Conservation (phyloP, 2,888 invertebrate genomes). For the Platypus cylindrus region DNA sequence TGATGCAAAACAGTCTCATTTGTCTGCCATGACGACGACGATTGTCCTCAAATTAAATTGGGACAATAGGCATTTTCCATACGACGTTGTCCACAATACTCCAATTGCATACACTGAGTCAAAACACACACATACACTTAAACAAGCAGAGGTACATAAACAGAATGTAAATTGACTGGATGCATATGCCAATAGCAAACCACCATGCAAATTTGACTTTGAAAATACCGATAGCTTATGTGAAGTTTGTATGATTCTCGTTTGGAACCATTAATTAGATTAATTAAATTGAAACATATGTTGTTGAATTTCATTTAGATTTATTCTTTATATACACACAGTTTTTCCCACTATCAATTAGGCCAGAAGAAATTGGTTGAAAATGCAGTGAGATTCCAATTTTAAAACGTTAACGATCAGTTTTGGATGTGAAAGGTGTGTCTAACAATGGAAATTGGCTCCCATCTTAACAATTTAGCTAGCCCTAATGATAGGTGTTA, state of each 20-base stretch:
- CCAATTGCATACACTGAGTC: conserved; percentile 3
- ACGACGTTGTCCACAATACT: conserved; percentile 5
- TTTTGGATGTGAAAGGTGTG: too few relatives aligned
- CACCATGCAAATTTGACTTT: conserved; percentile 5
- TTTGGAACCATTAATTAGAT: too few relatives aligned
- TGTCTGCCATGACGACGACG: conserved; percentile 1
- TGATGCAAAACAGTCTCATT: conserved; percentile 6
- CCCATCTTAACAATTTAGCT: conserved; percentile 7
- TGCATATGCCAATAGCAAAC: conserved; percentile 7
- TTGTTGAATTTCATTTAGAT: too few relatives aligned
- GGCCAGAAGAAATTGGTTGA: conserved; percentile 9
- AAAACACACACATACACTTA: too few relatives aligned
- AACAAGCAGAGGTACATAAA: conserved; percentile 7
- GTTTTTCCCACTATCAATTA: too few relatives aligned
- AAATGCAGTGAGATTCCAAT: conserved; percentile 6
- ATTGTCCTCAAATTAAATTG: conserved; percentile 9
- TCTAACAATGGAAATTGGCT: conserved; percentile 12
- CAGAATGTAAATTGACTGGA: conserved; percentile 5
- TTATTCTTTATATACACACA: too few relatives aligned
- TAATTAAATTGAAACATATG: too few relatives aligned
- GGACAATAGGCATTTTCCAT: conserved; percentile 10
- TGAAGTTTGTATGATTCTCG: too few relatives aligned
- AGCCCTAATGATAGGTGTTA: conserved; percentile 2
- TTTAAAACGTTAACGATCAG: too few relatives aligned
- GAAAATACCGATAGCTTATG: too few relatives aligned